A percentile compares a stretch with the other conserved stretches of the same genome.
phyloP scores from a whole-genome alignment of 2,888 invertebrate genomes.

The Xanthorhoe spadicearia region DNA sequence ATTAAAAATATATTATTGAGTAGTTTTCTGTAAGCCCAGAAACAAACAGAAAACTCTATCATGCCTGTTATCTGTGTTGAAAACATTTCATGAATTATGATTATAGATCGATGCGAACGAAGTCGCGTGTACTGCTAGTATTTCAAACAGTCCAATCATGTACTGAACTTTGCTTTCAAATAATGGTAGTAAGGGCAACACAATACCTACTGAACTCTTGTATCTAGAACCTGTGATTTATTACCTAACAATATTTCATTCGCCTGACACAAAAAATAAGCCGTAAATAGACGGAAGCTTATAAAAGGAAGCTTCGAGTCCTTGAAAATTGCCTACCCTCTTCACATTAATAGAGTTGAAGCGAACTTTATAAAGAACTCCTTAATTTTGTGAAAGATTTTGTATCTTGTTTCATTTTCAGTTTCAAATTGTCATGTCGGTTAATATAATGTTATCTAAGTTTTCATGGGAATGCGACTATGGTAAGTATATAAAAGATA shows the following conservation, averaged over 20 bases:
- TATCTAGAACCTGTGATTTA: constrained; percentile 25
- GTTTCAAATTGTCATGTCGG: constrained; percentile 22
- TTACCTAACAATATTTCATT: constrained; percentile 31
- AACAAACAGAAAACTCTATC: no score
- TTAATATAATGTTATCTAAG: constrained; percentile 19
- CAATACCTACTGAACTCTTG: constrained; percentile 18
- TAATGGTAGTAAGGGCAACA: constrained; percentile 16
- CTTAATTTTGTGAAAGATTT: constrained; percentile 35
- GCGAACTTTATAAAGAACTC: constrained; percentile 40
- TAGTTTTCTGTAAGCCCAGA: no score
- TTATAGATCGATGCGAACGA: neutral
- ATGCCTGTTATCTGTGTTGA: no score
- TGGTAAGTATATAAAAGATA: constrained; percentile 13
- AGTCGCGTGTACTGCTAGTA: neutral
- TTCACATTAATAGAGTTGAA: constrained; percentile 36
- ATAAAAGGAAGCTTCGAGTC: constrained; percentile 25
- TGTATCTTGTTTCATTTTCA: constrained; percentile 31
- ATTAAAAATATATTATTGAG: no score
- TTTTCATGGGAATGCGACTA: constrained; percentile 27
- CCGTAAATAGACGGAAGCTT: constrained; percentile 31
- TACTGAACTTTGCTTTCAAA: constrained; percentile 16
- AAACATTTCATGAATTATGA: no score
- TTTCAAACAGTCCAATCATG: neutral
- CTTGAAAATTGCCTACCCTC: constrained; percentile 36
- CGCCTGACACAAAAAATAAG: constrained; percentile 31